These are phyloP conservation scores for Calameuta filiformis DNA, from an alignment of 2,888 invertebrate genomes.

Conservation along the genomic window DNA sequence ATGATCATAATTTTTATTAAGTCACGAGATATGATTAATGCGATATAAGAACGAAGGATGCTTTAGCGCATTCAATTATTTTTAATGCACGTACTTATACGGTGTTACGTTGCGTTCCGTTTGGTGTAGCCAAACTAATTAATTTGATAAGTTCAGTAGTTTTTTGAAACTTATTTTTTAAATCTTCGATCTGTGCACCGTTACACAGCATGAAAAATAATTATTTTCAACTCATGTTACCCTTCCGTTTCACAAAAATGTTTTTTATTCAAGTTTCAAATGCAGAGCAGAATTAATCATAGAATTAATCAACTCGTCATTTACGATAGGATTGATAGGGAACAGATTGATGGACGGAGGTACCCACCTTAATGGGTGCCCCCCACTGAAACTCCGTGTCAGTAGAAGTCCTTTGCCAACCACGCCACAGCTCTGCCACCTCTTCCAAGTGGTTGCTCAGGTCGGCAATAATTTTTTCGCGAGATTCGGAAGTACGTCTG, in stretches of 20 bases:
- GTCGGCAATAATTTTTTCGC: constrained; percentile 29
- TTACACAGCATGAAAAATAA: background rate
- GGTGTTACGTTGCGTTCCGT: background rate
- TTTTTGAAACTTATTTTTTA: too few species aligned
- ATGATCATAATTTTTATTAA: background rate
- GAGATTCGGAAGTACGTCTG: constrained; percentile 24
- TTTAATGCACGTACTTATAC: background rate
- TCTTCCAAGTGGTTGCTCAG: constrained; percentile 42
- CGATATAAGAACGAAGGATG: background rate
- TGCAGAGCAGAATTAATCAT: background rate
- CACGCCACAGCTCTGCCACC: constrained; percentile 40
- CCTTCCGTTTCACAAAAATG: background rate
- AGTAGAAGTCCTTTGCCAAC: constrained; percentile 24
- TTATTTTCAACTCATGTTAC: background rate
- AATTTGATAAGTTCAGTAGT: background rate
- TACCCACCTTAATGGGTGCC: constrained; percentile 62
- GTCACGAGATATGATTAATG: background rate
- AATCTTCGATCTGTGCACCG: background rate
- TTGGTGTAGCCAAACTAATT: background rate
- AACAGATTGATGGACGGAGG: constrained; percentile 45
- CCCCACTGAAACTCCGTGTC: constrained; percentile 49
- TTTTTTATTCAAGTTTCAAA: background rate
- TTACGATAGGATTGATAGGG: constrained; percentile 38
- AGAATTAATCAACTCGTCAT: constrained; percentile 1
- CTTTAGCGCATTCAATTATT: background rate